Conservation (phyloP, 2,797 vertebrate genomes). For the Naso thynnoides region DNA sequence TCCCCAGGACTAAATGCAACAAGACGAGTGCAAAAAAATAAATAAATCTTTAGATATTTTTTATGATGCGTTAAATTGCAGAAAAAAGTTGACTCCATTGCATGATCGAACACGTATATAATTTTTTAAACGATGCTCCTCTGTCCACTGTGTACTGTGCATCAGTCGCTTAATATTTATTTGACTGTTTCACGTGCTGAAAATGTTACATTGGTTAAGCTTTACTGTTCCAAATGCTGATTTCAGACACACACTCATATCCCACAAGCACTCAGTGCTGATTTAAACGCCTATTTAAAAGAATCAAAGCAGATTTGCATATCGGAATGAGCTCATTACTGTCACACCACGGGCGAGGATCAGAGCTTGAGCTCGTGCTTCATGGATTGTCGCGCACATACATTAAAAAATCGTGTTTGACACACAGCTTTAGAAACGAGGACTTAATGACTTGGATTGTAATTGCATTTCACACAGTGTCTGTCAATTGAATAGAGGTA, state of each 20-base stretch:
- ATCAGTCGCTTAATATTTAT: background rate
- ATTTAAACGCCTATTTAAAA: constrained; percentile 17
- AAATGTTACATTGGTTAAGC: background rate
- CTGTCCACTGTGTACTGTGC: background rate
- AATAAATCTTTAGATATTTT: no score
- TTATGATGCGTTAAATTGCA: background rate
- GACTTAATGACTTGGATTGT: constrained; percentile 19
- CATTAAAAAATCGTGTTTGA: constrained; percentile 44
- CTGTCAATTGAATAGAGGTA: constrained; percentile 24
- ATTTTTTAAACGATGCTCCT: background rate
- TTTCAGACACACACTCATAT: constrained; percentile 5
- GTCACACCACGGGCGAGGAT: constrained; percentile 27
- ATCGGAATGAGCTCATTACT: constrained; percentile 28
- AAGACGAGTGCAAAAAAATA: no score
- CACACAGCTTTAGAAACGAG: constrained; percentile 32
- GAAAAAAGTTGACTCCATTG: background rate
- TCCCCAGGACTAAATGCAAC: background rate
- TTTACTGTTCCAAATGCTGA: background rate
- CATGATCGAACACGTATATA: no score
- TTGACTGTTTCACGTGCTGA: background rate
- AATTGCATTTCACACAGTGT: constrained; percentile 25
- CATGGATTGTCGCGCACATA: constrained; percentile 19
- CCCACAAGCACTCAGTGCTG: background rate
- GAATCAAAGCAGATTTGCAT: constrained; percentile 28
- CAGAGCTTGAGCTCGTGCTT: constrained; percentile 19